Conservation (phyloP, 2,113 vertebrate species). For the Anseranas semipalmata region DNA sequence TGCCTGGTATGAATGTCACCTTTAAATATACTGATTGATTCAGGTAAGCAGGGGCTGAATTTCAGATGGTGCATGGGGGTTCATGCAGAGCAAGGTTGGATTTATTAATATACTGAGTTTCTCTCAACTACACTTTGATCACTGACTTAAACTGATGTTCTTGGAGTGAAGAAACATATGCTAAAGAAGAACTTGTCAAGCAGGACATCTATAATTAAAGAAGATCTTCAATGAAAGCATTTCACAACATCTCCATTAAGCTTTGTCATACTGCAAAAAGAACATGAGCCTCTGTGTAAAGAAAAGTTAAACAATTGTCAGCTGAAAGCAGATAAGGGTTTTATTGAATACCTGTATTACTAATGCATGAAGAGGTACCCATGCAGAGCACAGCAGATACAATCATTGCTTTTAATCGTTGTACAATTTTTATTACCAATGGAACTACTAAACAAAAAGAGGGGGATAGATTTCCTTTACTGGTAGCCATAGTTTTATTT, state of each 20-base stretch:
- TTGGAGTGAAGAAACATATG: slow-evolving; percentile 53
- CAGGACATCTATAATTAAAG: slow-evolving; percentile 63
- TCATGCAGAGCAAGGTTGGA: not conserved
- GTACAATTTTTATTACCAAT: slow-evolving; percentile 47
- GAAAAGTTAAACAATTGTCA: slow-evolving; percentile 67
- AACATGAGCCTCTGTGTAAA: slow-evolving; percentile 56
- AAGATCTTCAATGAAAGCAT: slow-evolving; percentile 47
- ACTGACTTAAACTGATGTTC: slow-evolving; percentile 37
- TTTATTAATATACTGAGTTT: slow-evolving; percentile 15
- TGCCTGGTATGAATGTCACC: not conserved
- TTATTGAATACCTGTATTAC: slow-evolving; percentile 63
- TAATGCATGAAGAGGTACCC: slow-evolving; percentile 62
- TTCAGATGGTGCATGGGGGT: not conserved
- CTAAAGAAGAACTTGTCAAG: slow-evolving; percentile 49
- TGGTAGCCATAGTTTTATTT: not conserved
- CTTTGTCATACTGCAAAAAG: slow-evolving; percentile 54
- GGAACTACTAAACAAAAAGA: slow-evolving; percentile 22
- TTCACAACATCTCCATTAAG: slow-evolving; percentile 47
- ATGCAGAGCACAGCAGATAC: slow-evolving; percentile 42
- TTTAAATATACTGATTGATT: not conserved
- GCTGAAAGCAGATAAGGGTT: slow-evolving; percentile 59
- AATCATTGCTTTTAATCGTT: slow-evolving; percentile 51
- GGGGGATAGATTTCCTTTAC: slow-evolving; percentile 4
- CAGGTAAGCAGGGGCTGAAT: not conserved
- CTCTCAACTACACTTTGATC: slow-evolving; percentile 22